A percentile compares a stretch with the other conserved stretches of the same genome.
Conservation (phyloP, 2,888 invertebrate genomes). For the Priocnemis perturbator region DNA sequence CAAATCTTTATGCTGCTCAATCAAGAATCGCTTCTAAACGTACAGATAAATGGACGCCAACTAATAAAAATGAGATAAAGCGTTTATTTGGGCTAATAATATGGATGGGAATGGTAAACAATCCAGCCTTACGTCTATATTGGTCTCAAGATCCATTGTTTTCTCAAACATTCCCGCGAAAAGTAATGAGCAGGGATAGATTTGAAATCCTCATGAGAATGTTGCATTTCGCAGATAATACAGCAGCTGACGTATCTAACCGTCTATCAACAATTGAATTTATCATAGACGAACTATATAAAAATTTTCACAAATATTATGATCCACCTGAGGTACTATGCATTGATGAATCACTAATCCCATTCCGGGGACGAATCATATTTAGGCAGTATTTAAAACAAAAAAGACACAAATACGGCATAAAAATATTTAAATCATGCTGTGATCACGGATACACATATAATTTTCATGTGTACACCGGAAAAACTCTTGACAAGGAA, state of each 20-base stretch:
- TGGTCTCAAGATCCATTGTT: constrained; percentile 7
- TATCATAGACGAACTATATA: constrained; percentile 8
- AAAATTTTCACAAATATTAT: constrained; percentile 13
- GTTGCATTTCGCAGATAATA: constrained; percentile 7
- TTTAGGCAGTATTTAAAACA: constrained; percentile 6
- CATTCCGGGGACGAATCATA: constrained; percentile 8
- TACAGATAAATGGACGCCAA: too few species aligned
- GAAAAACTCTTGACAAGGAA: constrained; percentile 13
- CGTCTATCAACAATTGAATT: constrained; percentile 10
- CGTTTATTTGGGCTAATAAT: constrained; percentile 10
- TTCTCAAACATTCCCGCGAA: constrained; percentile 8
- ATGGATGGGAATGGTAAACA: constrained; percentile 9
- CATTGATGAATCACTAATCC: constrained; percentile 13
- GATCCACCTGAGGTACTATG: too few species aligned
- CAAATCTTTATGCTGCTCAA: too few species aligned
- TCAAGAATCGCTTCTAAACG: too few species aligned
- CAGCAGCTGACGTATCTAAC: not conserved
- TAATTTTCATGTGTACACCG: constrained; percentile 14
- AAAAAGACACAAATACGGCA: too few species aligned
- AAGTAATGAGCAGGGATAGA: too few species aligned
- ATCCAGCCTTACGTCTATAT: constrained; percentile 4
- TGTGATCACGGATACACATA: too few species aligned
- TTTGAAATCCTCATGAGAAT: constrained; percentile 9
- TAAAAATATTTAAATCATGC: too few species aligned
- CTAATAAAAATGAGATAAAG: too few species aligned